phyloP scores from a whole-genome alignment of 2,797 vertebrate species.

The Sebastes kiyomatsui region DNA sequence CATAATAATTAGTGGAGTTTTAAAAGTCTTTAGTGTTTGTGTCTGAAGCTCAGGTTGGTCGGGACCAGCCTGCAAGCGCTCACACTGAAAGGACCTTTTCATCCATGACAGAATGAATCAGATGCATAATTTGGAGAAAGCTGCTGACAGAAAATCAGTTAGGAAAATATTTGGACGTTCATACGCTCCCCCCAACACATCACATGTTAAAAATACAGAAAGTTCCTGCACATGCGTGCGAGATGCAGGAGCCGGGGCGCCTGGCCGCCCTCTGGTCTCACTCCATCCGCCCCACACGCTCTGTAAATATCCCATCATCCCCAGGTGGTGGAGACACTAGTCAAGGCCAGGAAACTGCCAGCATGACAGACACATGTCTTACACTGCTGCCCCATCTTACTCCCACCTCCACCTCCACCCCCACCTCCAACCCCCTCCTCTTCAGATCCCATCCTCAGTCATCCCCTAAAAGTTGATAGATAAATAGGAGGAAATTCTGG shows the following conservation, averaged over 20 bases:
- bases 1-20: constrained; percentile 1
- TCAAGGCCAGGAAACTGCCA: constrained; percentile 59
- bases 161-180: constrained; percentile 79
- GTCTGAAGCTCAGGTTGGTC: constrained; percentile 17
- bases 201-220: constrained; percentile 71
- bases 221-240: constrained; percentile 52
- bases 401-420: neutral
- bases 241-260: constrained; percentile 22
- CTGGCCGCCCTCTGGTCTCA: constrained; percentile 54
- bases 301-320: constrained; percentile 72
- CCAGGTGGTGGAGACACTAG: constrained; percentile 55
- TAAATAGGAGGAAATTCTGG: neutral
- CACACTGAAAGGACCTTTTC: constrained; percentile 77
- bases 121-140: constrained; percentile 75
- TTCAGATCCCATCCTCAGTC: neutral
- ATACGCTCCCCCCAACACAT: constrained; percentile 62
- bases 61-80: neutral
- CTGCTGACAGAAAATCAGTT: constrained; percentile 81
- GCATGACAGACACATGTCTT: constrained; percentile 62
- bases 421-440: neutral
- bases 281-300: constrained; percentile 52
- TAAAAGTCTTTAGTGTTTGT: constrained; percentile 26
- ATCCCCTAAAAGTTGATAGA: neutral
- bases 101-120: constrained; percentile 75
- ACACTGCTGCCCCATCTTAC: constrained; percentile 8